A percentile compares a stretch with the other conserved stretches of the same genome.
Conservation (phyloP, 2,888 invertebrate genomes). For the Scrobipalpa atriplicella region DNA sequence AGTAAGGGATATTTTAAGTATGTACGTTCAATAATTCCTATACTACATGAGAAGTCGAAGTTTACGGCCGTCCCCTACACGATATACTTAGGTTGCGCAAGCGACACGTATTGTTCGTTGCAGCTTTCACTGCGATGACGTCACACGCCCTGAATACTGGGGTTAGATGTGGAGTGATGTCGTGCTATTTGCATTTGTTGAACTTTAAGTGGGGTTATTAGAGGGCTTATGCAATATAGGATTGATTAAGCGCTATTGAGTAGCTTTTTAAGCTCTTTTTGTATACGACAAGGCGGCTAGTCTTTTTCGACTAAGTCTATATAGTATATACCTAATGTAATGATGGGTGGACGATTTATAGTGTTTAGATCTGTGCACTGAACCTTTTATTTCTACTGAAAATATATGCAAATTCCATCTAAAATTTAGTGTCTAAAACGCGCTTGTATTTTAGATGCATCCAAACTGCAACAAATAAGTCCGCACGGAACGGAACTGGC, state of each 20-base stretch:
- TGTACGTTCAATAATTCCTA: too few relatives aligned
- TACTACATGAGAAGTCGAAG: too few relatives aligned
- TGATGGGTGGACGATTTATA: too few relatives aligned
- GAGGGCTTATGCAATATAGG: neutral
- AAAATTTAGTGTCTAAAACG: neutral
- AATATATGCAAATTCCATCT: too few relatives aligned
- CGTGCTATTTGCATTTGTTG: constrained; percentile 69
- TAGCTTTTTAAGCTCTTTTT: neutral
- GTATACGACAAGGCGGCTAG: neutral
- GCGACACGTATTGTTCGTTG: constrained; percentile 75
- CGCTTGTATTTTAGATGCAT: neutral
- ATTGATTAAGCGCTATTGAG: neutral
- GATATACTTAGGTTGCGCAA: constrained; percentile 68
- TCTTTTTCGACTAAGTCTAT: too few relatives aligned
- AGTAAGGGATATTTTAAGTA: too few relatives aligned
- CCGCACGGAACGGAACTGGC: constrained; percentile 43
- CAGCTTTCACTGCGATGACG: constrained; percentile 75
- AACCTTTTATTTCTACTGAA: too few relatives aligned
- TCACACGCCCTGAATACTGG: constrained; percentile 46
- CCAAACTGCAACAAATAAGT: neutral
- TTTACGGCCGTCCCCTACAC: constrained; percentile 5
- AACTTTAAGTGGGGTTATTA: constrained; percentile 30
- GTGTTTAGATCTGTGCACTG: too few relatives aligned
- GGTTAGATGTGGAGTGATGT: constrained; percentile 56
- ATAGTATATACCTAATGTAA: too few relatives aligned